Evolutionary conservation across 1,140 invertebrate genomes (phyloP).

Genomic region (Anagrus nilaparvatae): DNA sequence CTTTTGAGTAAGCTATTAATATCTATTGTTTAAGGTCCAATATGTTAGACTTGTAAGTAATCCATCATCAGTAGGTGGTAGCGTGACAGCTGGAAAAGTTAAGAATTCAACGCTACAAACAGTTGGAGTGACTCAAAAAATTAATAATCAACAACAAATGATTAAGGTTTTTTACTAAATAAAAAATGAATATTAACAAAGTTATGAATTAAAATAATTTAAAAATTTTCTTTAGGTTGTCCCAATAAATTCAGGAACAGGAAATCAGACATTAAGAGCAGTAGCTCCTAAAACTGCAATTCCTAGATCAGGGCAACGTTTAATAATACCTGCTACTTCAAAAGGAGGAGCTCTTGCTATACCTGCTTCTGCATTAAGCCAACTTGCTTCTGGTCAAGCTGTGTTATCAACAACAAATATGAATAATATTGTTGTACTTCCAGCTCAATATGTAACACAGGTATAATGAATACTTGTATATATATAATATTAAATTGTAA

Average conservation of each 20-base stretch:
- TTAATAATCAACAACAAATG: constrained; percentile 32
- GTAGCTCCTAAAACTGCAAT: constrained; percentile 38
- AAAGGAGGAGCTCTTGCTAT: constrained; percentile 35
- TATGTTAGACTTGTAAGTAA: constrained; percentile 60
- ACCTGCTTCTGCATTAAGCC: constrained; percentile 40
- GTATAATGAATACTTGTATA: constrained; percentile 12
- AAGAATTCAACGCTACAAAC: constrained; percentile 35
- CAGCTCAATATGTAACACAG: constrained; percentile 49
- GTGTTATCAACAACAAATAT: constrained; percentile 44
- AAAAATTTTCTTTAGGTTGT: constrained; percentile 26
- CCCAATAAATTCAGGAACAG: constrained; percentile 32
- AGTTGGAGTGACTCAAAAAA: constrained; percentile 35
- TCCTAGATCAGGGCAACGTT: constrained; percentile 27
- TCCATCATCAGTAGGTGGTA: constrained; percentile 29
- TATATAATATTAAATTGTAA: too few relatives aligned
- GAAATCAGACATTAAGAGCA: constrained; percentile 32
- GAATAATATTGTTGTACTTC: constrained; percentile 47
- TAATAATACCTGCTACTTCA: constrained; percentile 39
- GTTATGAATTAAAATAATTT: constrained; percentile 6
- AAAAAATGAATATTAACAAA: constrained; percentile 5
- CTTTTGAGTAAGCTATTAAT: constrained; percentile 3
- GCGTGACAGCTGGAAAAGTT: constrained; percentile 36
- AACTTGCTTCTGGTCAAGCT: constrained; percentile 44
- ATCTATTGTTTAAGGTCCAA: constrained; percentile 46
- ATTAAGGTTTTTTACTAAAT: constrained; percentile 27